Evolutionary conservation across 2,888 invertebrate genomes (phyloP), one percentile per base, ranked within the genome.

Genomic region (Acanthosepion lycidas): DNA sequence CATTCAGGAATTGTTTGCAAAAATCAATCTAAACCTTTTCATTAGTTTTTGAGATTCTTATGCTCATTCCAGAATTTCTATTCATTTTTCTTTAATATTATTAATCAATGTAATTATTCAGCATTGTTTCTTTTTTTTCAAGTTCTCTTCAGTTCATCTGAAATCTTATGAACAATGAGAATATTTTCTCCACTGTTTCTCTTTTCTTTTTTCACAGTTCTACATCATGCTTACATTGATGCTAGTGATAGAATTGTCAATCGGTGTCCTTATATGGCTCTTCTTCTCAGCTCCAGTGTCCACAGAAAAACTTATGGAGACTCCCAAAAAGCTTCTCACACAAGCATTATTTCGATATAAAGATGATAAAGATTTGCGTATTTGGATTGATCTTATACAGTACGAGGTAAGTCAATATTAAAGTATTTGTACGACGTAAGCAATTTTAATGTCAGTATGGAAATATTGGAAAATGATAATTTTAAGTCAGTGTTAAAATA

Each of bases 331-430:
- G 78, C 96, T 96, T 9, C 95, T 97, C 15, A 96, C 95, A 94
- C 95, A 96, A 28, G 97, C 97, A 23, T 96, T 97, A 94, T 94
- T 95, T 91, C 95, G 95, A 64, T 97, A 97, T 95, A 96, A 96
- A 95, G 97, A 97, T 94, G 97, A 97, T 94, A 95, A 95, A 20
- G 96, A 96, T 42, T 95, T 97, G 18, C 95, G 96, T 93, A 95
- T 95, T 49, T 96, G 97, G 96, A 96, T 97, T 49, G 97, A 97
- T 94, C 95, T 95, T 48, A 96, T 97, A 91, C 97, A 97, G 95
- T 96, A 96, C 94, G 96, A 97, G 97, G 97, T 97, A 95, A 94
- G 95, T 49, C 48, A 91, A 2, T 53, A n/a, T 94, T 42, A 49
- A 51, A 23, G 33, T 78, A 78, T 33, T 33, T 78, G 15, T 15